Evolutionary conservation across 92 coral and sea anemone genomes (phyloP).

Genomic region (Palythoa grandis): DNA sequence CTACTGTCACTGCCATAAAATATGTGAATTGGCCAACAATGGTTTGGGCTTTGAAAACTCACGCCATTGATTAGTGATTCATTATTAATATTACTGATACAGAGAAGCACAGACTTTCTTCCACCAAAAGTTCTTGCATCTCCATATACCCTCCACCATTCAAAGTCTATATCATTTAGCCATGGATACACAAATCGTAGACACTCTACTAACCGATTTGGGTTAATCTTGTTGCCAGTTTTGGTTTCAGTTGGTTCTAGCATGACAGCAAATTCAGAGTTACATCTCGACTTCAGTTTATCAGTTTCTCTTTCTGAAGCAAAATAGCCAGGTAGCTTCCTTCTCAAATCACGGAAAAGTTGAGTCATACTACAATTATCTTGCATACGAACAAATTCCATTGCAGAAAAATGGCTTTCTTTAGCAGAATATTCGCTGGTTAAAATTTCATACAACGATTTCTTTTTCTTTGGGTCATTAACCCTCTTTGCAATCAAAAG

Average conservation of each 20-base stretch:
- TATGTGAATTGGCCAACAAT: no score
- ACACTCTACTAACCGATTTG: neutral
- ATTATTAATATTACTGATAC: no score
- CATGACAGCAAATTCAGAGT: constrained; percentile 46
- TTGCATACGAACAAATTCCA: constrained; percentile 8
- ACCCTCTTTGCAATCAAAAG: constrained; percentile 3
- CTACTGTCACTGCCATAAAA: no score
- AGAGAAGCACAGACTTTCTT: no score
- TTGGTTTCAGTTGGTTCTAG: constrained; percentile 33
- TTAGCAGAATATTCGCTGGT: neutral
- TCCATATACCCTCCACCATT: no score
- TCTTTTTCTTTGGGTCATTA: constrained; percentile 21
- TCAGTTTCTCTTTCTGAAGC: no score
- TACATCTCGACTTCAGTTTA: neutral
- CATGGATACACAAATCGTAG: no score
- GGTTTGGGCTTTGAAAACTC: no score
- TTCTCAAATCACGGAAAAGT: constrained; percentile 8
- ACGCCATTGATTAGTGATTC: no score
- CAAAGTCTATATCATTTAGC: no score
- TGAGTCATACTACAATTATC: constrained; percentile 28
- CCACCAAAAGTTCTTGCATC: no score
- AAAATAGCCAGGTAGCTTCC: neutral
- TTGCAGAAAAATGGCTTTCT: constrained; percentile 24
- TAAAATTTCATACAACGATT: constrained; percentile 18
- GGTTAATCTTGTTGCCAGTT: neutral